Conservation (phyloP, 2,888 invertebrate species). For the Andrena haemorrhoa region DNA sequence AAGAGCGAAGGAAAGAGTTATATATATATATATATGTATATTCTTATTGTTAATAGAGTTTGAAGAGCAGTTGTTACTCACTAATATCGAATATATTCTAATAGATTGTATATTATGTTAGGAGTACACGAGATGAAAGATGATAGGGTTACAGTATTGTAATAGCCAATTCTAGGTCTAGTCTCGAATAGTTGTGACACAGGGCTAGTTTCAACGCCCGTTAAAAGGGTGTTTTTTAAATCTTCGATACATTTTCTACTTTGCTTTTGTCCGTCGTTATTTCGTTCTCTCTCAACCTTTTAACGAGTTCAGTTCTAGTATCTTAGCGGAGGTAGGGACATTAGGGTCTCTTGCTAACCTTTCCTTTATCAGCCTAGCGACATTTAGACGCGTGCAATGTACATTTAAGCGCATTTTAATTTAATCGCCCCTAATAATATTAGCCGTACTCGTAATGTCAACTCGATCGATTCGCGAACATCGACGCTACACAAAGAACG, state of each 20-base stretch:
- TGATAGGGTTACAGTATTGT: conserved; percentile 71
- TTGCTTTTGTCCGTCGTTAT: conserved; percentile 25
- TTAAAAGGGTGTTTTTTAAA: conserved; percentile 17
- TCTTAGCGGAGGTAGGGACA: neutral
- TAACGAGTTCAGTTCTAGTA: conserved; percentile 13
- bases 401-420: conserved; percentile 23
- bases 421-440: conserved; percentile 2
- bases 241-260: conserved; percentile 40
- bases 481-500: conserved; percentile 9
- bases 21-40: conserved; percentile 17
- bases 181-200: conserved; percentile 64
- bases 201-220: conserved; percentile 27
- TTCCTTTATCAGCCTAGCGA: conserved; percentile 9
- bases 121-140: conserved; percentile 44
- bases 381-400: conserved; percentile 36
- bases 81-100: conserved; percentile 55
- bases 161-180: conserved; percentile 75
- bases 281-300: neutral
- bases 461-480: conserved; percentile 47
- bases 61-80: conserved; percentile 54
- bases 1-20: conserved; percentile 25
- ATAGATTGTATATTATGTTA: conserved; percentile 45
- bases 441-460: conserved; percentile 32
- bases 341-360: conserved; percentile 6
- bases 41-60: conserved; percentile 55